Base-by-base conservation (phyloP, 2,888 invertebrate genomes). In the Macrophya alboannulata region DNA sequence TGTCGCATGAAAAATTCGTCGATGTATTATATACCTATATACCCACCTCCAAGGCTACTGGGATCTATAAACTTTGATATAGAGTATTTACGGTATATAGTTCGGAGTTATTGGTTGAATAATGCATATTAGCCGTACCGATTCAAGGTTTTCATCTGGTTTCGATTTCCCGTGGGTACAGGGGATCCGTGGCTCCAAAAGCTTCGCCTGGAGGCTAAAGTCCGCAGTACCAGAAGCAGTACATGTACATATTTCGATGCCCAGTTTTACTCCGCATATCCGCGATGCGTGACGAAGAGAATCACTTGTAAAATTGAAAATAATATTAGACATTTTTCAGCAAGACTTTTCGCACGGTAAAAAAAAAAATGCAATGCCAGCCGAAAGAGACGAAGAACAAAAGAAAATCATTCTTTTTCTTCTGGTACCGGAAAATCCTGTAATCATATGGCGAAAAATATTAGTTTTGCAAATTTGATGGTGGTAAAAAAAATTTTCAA, bases 111-210 rank as follows among this genome's bases (percentile, higher is more conserved):
- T 81, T 45, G 59, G 62, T 65, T 81, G 81, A 81, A 81, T 81
- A 81, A 81, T 81, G 81, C 81, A 81, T 81, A 81, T 81, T 81
- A 81, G 62, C 81, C 17, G 37, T 77, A 55, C 40, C 40, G 62
- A 81, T 81, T 51, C 31, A 77, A 31, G 77, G 77, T 45, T 25
- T 65, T 81, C 77, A 77, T 81, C 81, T 43, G 81, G 62, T 43
- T 81, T 81, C 81, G 81, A 81, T 81, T 81, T 81, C 81, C 81
- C 81, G 62, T 43, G 81, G 62, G 81, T 45, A 21, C 45, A 62
- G 62, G 21, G 43, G 55, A 51, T 77, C 37, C 55, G 17, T 21
- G 43, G 25, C 45, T 45, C 21, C 77, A 51, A 25, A 55, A 77
- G 37, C 77, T 43, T 77, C 43, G 74, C 25, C 55, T 37, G 9